Evolutionary conservation across 2,797 vertebrate species (phyloP).

Genomic region (Gymnodraco acuticeps): DNA sequence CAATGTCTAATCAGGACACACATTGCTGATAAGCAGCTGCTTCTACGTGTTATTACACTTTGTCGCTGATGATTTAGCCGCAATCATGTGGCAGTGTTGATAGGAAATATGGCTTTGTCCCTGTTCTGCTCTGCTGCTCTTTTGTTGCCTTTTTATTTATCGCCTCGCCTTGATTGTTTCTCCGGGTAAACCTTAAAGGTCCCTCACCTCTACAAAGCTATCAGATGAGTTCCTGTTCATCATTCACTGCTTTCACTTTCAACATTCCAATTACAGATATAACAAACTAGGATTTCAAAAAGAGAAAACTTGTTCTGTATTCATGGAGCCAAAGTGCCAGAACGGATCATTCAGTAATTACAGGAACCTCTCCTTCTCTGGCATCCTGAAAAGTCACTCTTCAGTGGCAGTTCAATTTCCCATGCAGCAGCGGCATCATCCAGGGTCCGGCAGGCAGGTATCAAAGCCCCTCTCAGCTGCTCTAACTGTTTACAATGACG

Average conservation of each 20-base stretch:
- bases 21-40: slow-evolving; percentile 12
- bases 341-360: slow-evolving; percentile 35
- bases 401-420: slow-evolving; percentile 45
- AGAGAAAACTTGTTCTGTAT: slow-evolving; percentile 6
- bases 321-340: slow-evolving; percentile 17
- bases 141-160: slow-evolving; percentile 20
- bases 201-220: not conserved
- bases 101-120: not conserved
- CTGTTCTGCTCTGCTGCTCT: slow-evolving; percentile 1
- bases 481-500: slow-evolving; percentile 69
- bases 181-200: not conserved
- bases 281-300: not conserved
- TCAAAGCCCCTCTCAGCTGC: slow-evolving; percentile 63
- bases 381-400: slow-evolving; percentile 48
- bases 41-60: not conserved
- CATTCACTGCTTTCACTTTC: not conserved
- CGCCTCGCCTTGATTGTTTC: not conserved
- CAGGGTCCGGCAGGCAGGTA: slow-evolving; percentile 45
- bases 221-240: not conserved
- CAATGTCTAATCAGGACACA: slow-evolving; percentile 28
- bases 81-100: not conserved
- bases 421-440: slow-evolving; percentile 16
- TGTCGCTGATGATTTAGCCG: slow-evolving; percentile 7
- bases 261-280: no score
- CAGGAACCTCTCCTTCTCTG: slow-evolving; percentile 24